These are phyloP conservation scores for Dasypolia templi DNA, from an alignment of 2,888 invertebrate species.

Conservation along the genomic window DNA sequence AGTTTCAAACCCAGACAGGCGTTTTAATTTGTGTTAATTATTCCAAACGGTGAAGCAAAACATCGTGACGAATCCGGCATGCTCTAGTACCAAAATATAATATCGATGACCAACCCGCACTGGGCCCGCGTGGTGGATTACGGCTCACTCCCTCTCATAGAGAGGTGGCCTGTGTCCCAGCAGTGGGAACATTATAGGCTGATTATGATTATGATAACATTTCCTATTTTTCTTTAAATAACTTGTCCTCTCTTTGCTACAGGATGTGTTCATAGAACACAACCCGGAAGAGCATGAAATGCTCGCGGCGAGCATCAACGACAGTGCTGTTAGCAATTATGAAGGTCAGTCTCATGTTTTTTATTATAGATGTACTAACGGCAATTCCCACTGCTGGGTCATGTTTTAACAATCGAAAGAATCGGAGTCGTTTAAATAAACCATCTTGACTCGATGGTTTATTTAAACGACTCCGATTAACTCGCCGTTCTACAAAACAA, in stretches of 20 bases:
- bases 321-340: slow-evolving; percentile 75
- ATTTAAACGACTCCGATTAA: no score
- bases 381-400: no score
- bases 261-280: slow-evolving; percentile 84
- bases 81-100: no score
- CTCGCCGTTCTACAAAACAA: no score
- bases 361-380: background rate
- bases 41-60: background rate
- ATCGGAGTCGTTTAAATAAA: no score
- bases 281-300: slow-evolving; percentile 78
- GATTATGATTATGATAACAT: no score
- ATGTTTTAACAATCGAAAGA: no score
- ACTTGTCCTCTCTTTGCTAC: slow-evolving; percentile 33
- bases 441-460: no score
- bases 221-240: no score
- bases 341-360: slow-evolving; percentile 72
- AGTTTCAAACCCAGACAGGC: no score
- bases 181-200: background rate
- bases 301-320: slow-evolving; percentile 76
- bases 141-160: background rate
- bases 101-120: background rate
- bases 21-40: no score
- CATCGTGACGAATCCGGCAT: no score
- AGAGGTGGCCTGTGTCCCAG: background rate
- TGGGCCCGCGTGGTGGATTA: background rate